These are phyloP conservation scores for Coilia nasus DNA, from an alignment of 2,797 vertebrate species.

Conservation along the genomic window DNA sequence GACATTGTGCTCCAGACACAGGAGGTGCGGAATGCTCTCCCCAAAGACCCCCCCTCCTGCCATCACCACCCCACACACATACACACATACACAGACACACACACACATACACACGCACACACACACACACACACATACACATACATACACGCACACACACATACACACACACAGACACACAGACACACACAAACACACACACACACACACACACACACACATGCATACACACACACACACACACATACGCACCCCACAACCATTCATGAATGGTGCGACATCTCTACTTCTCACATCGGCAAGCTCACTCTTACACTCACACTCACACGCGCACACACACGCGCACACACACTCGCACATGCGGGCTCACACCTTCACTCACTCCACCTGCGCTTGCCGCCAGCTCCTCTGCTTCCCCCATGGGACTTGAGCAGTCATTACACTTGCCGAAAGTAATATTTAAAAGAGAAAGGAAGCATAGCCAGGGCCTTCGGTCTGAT, in stretches of 20 bases:
- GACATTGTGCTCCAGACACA: conserved; percentile 68
- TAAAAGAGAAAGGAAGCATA: conserved; percentile 63
- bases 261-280: background rate
- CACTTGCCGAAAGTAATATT: conserved; percentile 62
- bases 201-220: conserved; percentile 26
- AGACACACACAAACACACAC: conserved; percentile 13
- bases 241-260: conserved; percentile 24
- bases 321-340: conserved; percentile 38
- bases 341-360: conserved; percentile 40
- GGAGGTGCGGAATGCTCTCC: conserved; percentile 53
- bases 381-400: conserved; percentile 56
- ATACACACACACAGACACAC: conserved; percentile 34
- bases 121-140: background rate
- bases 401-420: conserved; percentile 64
- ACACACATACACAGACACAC: conserved; percentile 11
- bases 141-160: background rate
- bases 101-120: background rate
- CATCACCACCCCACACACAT: conserved; percentile 29
- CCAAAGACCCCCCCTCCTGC: conserved; percentile 5
- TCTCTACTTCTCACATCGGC: conserved; percentile 6
- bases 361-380: conserved; percentile 51
- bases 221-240: background rate
- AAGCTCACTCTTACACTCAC: conserved; percentile 23
- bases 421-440: conserved; percentile 35
- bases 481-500: conserved; percentile 63